Evolutionary conservation across 2,888 invertebrate species (phyloP).

Genomic region (Lysandra bellargus): DNA sequence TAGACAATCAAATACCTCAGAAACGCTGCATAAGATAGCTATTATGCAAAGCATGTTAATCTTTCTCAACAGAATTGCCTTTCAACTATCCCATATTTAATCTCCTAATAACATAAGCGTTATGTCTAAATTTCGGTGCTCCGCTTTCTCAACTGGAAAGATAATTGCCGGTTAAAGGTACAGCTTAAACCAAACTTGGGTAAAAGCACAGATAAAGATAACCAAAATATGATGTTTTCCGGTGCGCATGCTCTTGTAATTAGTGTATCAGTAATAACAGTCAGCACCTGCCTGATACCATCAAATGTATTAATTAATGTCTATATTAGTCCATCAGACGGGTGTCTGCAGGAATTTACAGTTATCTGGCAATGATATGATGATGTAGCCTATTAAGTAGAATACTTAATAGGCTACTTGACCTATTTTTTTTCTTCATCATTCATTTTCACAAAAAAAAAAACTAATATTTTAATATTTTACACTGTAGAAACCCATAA

Average conservation of each 20-base stretch:
- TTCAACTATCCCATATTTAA: not conserved
- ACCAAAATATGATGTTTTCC: not conserved
- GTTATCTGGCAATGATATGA: not conserved
- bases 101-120: not conserved
- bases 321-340: not conserved
- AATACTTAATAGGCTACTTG: not conserved
- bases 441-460: no score
- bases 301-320: not conserved
- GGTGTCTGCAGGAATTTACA: not conserved
- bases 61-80: not conserved
- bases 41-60: no score
- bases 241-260: not conserved
- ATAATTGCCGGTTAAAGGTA: not conserved
- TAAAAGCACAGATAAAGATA: not conserved
- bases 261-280: not conserved
- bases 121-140: slow-evolving; percentile 1
- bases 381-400: no score
- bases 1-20: no score
- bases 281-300: not conserved
- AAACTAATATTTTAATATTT: no score
- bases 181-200: not conserved
- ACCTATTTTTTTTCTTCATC: no score
- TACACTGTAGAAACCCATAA: no score
- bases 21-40: no score
- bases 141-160: not conserved